Evolutionary conservation across 2,113 vertebrate species (phyloP).

Genomic region (Microcebus ravelobensis): DNA sequence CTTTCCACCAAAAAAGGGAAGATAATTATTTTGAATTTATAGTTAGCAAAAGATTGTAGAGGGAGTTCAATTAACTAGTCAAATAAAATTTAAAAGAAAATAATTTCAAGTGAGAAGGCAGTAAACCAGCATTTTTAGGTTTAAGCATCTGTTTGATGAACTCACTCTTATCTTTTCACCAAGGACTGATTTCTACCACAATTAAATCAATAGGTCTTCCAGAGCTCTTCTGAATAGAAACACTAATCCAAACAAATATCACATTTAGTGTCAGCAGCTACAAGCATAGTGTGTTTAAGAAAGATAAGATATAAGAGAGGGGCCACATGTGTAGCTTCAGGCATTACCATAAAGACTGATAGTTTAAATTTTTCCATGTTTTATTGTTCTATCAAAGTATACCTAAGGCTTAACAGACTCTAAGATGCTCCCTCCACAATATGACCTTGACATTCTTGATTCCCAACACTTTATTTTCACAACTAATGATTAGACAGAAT

Average conservation of each 20-base stretch:
- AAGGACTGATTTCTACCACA: conserved; percentile 45
- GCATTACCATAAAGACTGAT: not conserved
- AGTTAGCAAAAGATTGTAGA: not conserved
- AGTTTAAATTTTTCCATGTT: too few species aligned
- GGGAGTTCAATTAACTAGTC: not conserved
- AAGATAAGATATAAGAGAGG: conserved; percentile 30
- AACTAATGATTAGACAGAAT: not conserved
- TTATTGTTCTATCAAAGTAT: not conserved
- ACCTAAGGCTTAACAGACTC: conserved; percentile 22
- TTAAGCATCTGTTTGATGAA: not conserved
- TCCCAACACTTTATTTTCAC: not conserved
- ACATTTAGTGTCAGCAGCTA: conserved; percentile 9
- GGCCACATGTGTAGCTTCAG: not conserved
- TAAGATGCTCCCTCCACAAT: not conserved
- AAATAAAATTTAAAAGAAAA: not conserved
- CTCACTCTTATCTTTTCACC: conserved; percentile 46
- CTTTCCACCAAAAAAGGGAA: not conserved
- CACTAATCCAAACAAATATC: conserved; percentile 60
- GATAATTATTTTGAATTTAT: conserved; percentile 31
- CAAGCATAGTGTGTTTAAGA: conserved; percentile 7
- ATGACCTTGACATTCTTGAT: conserved; percentile 10
- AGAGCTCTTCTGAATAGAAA: conserved; percentile 56
- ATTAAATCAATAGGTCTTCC: conserved; percentile 60
- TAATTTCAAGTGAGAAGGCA: conserved; percentile 11
- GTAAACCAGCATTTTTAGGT: conserved; percentile 9